Evolutionary conservation across 2,797 vertebrate genomes (phyloP).

Genomic region (Molossus alvarezi): DNA sequence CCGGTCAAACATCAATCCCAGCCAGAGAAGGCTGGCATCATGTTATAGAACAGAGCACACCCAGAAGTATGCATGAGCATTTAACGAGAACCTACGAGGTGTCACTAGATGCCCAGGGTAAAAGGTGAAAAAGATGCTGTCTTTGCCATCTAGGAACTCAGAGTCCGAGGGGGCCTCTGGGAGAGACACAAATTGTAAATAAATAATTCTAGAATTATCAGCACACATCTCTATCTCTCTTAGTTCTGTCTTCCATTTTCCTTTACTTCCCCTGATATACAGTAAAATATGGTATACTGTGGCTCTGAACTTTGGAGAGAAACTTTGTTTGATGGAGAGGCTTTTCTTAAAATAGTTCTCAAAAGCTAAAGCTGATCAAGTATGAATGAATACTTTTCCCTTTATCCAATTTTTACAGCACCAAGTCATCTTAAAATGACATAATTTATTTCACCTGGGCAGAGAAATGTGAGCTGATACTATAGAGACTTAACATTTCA

Average conservation of each 20-base stretch:
- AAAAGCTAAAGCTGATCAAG: background rate
- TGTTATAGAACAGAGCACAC: background rate
- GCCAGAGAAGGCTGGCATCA: background rate
- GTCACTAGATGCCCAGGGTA: background rate
- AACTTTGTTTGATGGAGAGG: background rate
- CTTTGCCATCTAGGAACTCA: background rate
- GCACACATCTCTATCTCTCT: background rate
- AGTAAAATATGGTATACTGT: background rate
- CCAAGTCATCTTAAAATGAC: background rate
- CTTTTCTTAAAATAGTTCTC: slow-evolving; percentile 49
- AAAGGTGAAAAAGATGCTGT: background rate
- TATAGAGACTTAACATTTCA: slow-evolving; percentile 31
- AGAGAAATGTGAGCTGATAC: background rate
- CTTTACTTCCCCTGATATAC: background rate
- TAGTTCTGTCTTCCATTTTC: background rate
- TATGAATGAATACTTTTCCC: background rate
- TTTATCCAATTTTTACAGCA: background rate
- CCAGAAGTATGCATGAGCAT: background rate
- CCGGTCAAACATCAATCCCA: accelerated
- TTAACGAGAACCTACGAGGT: background rate
- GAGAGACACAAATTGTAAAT: background rate
- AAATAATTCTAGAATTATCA: background rate
- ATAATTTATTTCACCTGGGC: background rate
- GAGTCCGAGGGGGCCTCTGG: background rate
- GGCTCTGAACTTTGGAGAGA: background rate